A percentile compares a stretch with the other conserved stretches of the same genome.
Conservation (phyloP, 2,888 invertebrate species). For the Leptopilina myrica region DNA sequence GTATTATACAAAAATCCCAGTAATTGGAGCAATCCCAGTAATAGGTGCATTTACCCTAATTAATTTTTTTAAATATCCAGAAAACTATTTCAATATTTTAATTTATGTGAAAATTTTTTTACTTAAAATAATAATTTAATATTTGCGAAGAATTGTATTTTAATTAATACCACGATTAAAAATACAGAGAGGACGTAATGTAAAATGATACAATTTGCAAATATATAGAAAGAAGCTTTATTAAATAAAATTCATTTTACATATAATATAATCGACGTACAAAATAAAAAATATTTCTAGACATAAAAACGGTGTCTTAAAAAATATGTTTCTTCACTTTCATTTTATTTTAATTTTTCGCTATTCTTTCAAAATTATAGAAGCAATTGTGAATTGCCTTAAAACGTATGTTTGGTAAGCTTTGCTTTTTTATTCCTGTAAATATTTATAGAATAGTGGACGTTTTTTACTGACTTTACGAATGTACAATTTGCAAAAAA, state of each 20-base stretch:
- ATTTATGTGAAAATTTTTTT: too few species aligned
- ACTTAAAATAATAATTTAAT: too few species aligned
- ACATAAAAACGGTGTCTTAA: background rate
- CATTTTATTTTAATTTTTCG: background rate
- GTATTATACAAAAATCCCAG: too few species aligned
- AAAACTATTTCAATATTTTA: too few species aligned
- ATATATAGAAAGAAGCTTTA: constrained; percentile 37
- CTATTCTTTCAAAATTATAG: background rate
- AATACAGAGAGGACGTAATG: background rate
- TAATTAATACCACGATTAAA: background rate
- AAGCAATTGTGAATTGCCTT: background rate
- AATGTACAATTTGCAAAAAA: constrained; percentile 14
- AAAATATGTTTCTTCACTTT: background rate
- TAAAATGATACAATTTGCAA: background rate
- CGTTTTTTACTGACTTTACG: background rate
- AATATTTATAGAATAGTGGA: background rate
- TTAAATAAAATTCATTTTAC: constrained; percentile 34
- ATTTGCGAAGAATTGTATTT: too few species aligned
- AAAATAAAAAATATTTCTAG: constrained; percentile 8
- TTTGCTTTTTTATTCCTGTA: background rate
- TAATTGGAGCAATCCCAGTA: too few species aligned
- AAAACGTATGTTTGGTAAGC: background rate
- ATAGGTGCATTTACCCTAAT: too few species aligned
- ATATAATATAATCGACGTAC: constrained; percentile 15
- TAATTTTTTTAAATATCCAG: too few species aligned